A percentile compares a stretch with the other conserved stretches of the same genome.
Evolutionary conservation across 2,888 invertebrate species (phyloP).

Genomic region (Cantharis nigra): DNA sequence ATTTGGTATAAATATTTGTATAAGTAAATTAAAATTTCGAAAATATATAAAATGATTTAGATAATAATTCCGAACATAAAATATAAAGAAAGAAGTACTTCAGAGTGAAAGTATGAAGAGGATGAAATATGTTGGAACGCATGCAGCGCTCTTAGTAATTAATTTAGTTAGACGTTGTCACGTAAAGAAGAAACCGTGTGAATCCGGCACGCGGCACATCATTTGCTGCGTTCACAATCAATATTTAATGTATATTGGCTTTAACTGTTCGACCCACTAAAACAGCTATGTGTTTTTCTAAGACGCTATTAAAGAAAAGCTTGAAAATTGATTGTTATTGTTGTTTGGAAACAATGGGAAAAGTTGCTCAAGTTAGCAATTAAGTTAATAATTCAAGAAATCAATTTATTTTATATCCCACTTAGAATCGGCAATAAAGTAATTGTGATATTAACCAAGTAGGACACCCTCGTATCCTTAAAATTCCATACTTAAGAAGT

Average conservation of each 20-base stretch:
- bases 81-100: background rate
- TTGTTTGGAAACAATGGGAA: slow-evolving; percentile 13
- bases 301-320: slow-evolving; percentile 27
- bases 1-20: background rate
- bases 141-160: slow-evolving; percentile 34
- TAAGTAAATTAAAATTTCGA: background rate
- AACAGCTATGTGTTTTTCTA: slow-evolving; percentile 24
- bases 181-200: slow-evolving; percentile 38
- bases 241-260: slow-evolving; percentile 42
- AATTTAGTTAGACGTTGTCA: slow-evolving; percentile 41
- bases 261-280: slow-evolving; percentile 38
- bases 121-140: slow-evolving; percentile 23
- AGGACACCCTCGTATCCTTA: background rate
- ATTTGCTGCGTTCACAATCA: slow-evolving; percentile 40
- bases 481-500: background rate
- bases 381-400: background rate
- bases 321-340: slow-evolving; percentile 28
- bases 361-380: background rate
- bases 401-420: background rate
- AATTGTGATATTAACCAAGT: background rate
- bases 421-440: background rate
- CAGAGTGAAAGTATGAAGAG: background rate
- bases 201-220: slow-evolving; percentile 36
- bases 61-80: background rate
- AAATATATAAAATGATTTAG: background rate